Evolutionary conservation across 2,797 vertebrate genomes (phyloP).

Genomic region (Morelia viridis): DNA sequence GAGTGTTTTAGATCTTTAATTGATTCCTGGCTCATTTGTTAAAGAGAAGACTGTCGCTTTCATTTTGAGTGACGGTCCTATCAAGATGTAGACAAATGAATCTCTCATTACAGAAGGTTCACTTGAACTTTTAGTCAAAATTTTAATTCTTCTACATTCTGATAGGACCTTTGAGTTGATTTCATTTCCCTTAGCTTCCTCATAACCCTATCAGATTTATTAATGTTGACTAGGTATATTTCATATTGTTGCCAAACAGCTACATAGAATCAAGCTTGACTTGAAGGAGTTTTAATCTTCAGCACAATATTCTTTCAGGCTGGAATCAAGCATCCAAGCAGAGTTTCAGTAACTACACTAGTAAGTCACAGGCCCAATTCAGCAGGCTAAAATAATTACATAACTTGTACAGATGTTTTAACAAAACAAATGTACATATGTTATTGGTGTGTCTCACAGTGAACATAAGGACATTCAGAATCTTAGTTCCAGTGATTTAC

Average conservation of each 20-base stretch:
- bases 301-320: slow-evolving; percentile 37
- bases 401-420: neutral
- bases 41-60: slow-evolving; percentile 46
- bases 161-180: slow-evolving; percentile 25
- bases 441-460: neutral
- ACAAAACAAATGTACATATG: neutral
- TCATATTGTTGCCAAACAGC: neutral
- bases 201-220: slow-evolving; percentile 40
- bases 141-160: neutral
- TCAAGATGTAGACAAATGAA: slow-evolving; percentile 37
- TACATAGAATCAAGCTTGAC: neutral
- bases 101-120: slow-evolving; percentile 39
- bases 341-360: neutral
- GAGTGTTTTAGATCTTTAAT: slow-evolving; percentile 57
- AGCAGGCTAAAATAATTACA: neutral
- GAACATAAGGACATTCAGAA: neutral
- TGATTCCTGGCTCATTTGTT: slow-evolving; percentile 50
- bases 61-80: slow-evolving; percentile 39
- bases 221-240: slow-evolving; percentile 32
- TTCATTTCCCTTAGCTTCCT: slow-evolving; percentile 34
- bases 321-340: neutral
- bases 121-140: neutral
- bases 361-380: neutral
- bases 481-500: neutral
- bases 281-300: neutral